phyloP scores from a whole-genome alignment of 1,140 invertebrate genomes.

The Caenorhabditis brenneri region DNA sequence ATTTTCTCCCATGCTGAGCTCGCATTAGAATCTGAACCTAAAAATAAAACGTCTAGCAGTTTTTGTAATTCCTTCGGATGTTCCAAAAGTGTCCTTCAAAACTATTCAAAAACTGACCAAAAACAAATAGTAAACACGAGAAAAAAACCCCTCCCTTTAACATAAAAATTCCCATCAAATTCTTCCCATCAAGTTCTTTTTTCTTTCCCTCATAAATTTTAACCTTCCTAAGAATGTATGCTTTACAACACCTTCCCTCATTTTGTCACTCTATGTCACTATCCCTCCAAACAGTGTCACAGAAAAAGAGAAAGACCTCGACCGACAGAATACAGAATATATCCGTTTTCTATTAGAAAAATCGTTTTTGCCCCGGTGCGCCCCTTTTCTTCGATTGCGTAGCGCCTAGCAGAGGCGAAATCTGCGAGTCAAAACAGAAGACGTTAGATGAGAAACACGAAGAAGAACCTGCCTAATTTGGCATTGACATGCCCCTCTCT shows the following conservation, averaged over 20 bases:
- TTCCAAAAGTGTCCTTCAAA: too few relatives aligned
- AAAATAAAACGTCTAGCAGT: too few relatives aligned
- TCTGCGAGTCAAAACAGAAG: conserved; percentile 33
- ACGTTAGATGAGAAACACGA: not conserved
- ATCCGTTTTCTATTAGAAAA: conserved; percentile 40
- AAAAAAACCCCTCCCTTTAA: not conserved
- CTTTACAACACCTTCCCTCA: conserved; percentile 23
- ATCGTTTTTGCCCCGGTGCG: conserved; percentile 33
- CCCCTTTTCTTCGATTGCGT: not conserved
- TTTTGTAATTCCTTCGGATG: too few relatives aligned
- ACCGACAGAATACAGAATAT: conserved; percentile 4
- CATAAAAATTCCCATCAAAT: not conserved
- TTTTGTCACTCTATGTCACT: not conserved
- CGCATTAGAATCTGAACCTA: too few relatives aligned
- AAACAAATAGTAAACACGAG: not conserved
- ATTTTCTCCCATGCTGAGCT: too few relatives aligned
- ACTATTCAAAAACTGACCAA: not conserved
- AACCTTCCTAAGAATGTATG: conserved; percentile 41
- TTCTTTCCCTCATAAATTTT: conserved; percentile 36
- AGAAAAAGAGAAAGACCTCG: not conserved
- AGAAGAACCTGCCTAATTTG: conserved; percentile 40
- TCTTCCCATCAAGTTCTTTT: not conserved
- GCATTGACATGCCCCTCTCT: conserved; percentile 30
- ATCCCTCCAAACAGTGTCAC: not conserved
- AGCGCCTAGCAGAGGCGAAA: not conserved